These are phyloP conservation scores for Episyrphus balteatus DNA, from an alignment of 1,140 invertebrate genomes.

Conservation along the genomic window DNA sequence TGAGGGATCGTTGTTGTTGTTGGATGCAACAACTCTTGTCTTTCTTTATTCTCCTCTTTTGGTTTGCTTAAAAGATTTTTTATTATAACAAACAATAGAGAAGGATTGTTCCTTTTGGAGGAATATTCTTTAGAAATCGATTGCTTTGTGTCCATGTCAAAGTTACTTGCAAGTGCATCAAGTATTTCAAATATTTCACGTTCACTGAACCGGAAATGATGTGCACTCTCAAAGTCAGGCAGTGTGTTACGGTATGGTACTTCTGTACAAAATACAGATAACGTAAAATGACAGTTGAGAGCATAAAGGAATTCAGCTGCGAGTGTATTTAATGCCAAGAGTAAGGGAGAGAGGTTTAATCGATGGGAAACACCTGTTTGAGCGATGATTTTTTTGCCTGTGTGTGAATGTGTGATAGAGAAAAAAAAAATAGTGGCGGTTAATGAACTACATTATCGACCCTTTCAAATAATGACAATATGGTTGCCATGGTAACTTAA, in stretches of 20 bases:
- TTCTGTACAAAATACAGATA: slow-evolving; percentile 31
- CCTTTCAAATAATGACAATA: too few species aligned
- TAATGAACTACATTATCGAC: not conserved
- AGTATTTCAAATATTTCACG: slow-evolving; percentile 19
- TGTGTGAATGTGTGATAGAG: not conserved
- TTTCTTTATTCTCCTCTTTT: slow-evolving; percentile 1
- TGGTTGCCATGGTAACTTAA: slow-evolving; percentile 1
- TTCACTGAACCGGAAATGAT: slow-evolving; percentile 17
- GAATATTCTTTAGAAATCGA: slow-evolving; percentile 9
- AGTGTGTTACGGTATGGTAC: slow-evolving; percentile 21
- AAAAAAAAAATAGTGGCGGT: not conserved
- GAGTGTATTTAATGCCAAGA: slow-evolving; percentile 21
- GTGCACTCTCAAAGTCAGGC: slow-evolving; percentile 18
- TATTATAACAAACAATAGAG: slow-evolving; percentile 17
- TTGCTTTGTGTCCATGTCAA: not conserved
- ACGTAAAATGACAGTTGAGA: slow-evolving; percentile 27
- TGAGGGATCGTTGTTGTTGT: not conserved
- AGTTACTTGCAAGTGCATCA: slow-evolving; percentile 8
- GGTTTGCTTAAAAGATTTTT: slow-evolving; percentile 12
- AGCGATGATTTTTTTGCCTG: slow-evolving; percentile 5
- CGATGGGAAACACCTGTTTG: slow-evolving; percentile 4
- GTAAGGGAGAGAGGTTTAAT: slow-evolving; percentile 15
- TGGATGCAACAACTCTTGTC: not conserved
- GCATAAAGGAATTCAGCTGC: slow-evolving; percentile 31
- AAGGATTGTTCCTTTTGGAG: slow-evolving; percentile 5